Evolutionary conservation across 2,797 vertebrate genomes (phyloP), one percentile per base, ranked within the genome.

Genomic region (Urocyon cinereoargenteus): DNA sequence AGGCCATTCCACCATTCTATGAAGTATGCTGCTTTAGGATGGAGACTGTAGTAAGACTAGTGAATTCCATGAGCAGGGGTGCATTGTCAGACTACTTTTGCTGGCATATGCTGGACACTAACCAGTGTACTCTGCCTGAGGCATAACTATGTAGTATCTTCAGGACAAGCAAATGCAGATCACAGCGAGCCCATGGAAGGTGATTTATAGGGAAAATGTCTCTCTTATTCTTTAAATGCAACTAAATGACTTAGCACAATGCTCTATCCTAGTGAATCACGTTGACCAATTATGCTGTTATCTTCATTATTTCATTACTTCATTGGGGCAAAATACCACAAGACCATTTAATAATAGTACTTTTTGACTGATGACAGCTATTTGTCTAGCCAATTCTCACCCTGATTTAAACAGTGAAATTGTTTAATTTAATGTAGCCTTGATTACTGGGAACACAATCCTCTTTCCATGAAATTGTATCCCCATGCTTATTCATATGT

Each of bases 401-500:
- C 40, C 9, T 73, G 59, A 89, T 21, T 55, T 40, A 94, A 90
- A 77, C 62, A 66, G 49, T 88, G 34, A 66, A 86, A 77, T 31
- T 34, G 57, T 84, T 85, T 85, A 36, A 92, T 86, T 70, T 75
- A n/a, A 79, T 51, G 34, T 11, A 36, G 53, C 8, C 9, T 57
- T 36, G 3, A 31, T 75, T 57, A 31, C 36, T 83, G 51, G 87
- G 16, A 45, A 84, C 21, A 49, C 22, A 86, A 49, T 89, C 21
- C 21, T 70, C 64, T 79, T 87, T 45, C 91, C 53, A 31, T 49
- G 66, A 96, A 90, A 93, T 77, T 55, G 61, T 57, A 68, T 90
- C 61, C 82, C 45, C 14, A 3, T 66, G 15, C 26, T 49, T 31
- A 78, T 34, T 87, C 86, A 59, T 68, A 40, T 53, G 64, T 24